Conservation (phyloP, 2,113 vertebrate genomes). For the Hiodon tergisus region DNA sequence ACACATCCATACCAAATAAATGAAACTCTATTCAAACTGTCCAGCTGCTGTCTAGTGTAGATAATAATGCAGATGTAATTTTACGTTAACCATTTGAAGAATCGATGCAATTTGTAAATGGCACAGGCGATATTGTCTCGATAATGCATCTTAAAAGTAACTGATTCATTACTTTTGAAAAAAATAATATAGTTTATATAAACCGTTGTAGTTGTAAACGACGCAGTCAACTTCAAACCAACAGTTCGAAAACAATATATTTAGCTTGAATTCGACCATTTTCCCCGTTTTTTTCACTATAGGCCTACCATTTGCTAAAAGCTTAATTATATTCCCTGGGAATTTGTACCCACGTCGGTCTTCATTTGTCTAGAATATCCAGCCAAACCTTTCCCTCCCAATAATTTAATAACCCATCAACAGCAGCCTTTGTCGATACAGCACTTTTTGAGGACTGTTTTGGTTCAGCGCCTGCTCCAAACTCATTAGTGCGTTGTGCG, state of each 20-base stretch:
- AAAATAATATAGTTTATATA: too few species aligned
- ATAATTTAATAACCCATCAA: constrained; percentile 17
- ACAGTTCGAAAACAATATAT: background rate
- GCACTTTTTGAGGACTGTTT: background rate
- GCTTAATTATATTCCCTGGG: constrained; percentile 27
- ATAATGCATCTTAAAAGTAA: too few species aligned
- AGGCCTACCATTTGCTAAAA: background rate
- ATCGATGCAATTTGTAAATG: too few species aligned
- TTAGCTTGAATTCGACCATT: too few species aligned
- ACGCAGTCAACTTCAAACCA: background rate
- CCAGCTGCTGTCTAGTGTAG: background rate
- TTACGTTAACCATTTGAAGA: too few species aligned
- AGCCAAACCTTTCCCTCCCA: background rate
- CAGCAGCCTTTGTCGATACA: background rate
- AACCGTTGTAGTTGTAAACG: background rate
- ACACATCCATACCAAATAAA: constrained; percentile 6
- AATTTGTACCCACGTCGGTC: constrained; percentile 28
- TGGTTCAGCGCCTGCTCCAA: background rate
- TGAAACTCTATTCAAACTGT: background rate
- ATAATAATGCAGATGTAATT: background rate
- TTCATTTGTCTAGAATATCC: constrained; percentile 2
- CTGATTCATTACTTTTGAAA: too few species aligned
- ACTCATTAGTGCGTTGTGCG: constrained; percentile 24
- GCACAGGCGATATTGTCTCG: too few species aligned
- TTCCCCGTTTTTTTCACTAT: too few species aligned